Evolutionary conservation across 1,140 invertebrate genomes (phyloP).

Genomic region (Panonychus citri): DNA sequence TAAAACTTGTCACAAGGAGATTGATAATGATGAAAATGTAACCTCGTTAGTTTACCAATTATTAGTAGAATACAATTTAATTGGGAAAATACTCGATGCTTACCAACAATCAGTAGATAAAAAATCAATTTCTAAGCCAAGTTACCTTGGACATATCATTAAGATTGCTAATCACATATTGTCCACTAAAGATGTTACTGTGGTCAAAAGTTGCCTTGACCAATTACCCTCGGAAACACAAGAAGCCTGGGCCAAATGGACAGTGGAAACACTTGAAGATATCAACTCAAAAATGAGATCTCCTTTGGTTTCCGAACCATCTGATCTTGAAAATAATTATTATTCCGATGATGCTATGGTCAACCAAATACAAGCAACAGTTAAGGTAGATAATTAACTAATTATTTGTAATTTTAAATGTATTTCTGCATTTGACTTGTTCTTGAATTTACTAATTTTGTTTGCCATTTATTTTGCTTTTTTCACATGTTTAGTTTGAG

Average conservation of each 20-base stretch:
- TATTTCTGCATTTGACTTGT: no score
- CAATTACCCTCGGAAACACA: slow-evolving; percentile 25
- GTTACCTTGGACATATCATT: slow-evolving; percentile 53
- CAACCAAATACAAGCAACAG: no score
- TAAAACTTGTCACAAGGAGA: not conserved
- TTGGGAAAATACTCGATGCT: slow-evolving; percentile 37
- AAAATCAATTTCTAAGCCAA: slow-evolving; percentile 30
- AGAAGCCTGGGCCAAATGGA: slow-evolving; percentile 35
- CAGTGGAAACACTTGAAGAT: slow-evolving; percentile 29
- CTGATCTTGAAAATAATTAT: not conserved
- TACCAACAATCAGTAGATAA: slow-evolving; percentile 11
- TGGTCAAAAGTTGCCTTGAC: slow-evolving; percentile 1
- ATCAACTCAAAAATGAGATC: slow-evolving; percentile 36
- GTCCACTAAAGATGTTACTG: slow-evolving; percentile 15
- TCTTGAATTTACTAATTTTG: no score
- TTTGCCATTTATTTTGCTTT: no score
- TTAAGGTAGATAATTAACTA: no score
- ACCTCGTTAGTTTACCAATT: slow-evolving; percentile 26
- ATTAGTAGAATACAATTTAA: slow-evolving; percentile 37
- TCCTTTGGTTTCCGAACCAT: slow-evolving; percentile 19
- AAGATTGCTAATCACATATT: slow-evolving; percentile 42
- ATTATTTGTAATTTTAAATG: no score
- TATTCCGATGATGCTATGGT: no score
- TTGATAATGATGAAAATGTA: not conserved
- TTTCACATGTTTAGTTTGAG: no score